A percentile compares a stretch with the other conserved stretches of the same genome.
phyloP scores from a whole-genome alignment of 2,113 vertebrate species.

The Heloderma charlesbogerti region DNA sequence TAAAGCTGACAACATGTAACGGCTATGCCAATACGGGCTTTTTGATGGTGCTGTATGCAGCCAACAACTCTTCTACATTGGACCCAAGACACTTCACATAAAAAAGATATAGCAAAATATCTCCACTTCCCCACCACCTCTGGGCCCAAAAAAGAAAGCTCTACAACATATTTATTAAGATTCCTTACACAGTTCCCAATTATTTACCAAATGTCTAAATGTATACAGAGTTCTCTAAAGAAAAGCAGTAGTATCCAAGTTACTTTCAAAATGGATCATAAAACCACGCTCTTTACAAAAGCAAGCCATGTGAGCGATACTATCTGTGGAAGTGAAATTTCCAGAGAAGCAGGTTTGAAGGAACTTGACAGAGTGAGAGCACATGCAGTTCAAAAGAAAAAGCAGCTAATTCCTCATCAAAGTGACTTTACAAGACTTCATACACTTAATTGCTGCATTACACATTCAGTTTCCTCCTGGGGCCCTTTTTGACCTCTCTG shows the following conservation, averaged over 20 bases:
- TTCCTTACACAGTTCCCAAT: background rate
- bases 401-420: background rate
- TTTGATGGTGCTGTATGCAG: background rate
- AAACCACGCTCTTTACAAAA: background rate
- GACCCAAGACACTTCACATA: background rate
- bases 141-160: background rate
- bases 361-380: conserved; percentile 21
- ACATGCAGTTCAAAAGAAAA: background rate
- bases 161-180: background rate
- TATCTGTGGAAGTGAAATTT: background rate
- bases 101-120: background rate
- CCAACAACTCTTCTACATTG: background rate
- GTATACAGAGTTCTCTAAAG: background rate
- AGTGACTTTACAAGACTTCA: background rate
- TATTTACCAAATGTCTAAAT: background rate
- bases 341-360: background rate
- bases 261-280: background rate
- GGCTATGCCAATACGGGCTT: background rate
- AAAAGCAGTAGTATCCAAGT: background rate
- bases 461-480: background rate
- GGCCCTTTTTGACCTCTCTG: background rate
- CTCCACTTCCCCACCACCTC: background rate
- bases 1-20: background rate
- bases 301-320: background rate
- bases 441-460: background rate